These are phyloP conservation scores for Hippoglossus hippoglossus DNA, from an alignment of 2,797 vertebrate species.

Conservation along the genomic window DNA sequence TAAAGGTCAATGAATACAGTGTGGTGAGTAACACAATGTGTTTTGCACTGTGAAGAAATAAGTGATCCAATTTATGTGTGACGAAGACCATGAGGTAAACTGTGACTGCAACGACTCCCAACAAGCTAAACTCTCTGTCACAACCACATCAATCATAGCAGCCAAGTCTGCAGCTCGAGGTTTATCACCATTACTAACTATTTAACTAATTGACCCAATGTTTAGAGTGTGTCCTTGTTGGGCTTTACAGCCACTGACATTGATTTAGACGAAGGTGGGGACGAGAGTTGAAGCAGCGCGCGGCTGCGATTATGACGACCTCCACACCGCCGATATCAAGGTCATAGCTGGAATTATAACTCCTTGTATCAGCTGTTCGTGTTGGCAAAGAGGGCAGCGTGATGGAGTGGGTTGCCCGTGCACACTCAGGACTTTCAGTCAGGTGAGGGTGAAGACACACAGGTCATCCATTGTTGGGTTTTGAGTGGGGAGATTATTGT, in stretches of 20 bases:
- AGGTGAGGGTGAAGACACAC: conserved; percentile 68
- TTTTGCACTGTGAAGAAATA: not conserved
- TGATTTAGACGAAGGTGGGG: conserved; percentile 45
- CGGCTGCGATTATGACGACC: conserved; percentile 57
- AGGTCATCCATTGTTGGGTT: conserved; percentile 67
- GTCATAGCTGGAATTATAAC: conserved; percentile 66
- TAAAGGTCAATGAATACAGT: conserved; percentile 14
- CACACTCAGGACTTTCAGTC: conserved; percentile 72
- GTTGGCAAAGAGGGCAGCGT: conserved; percentile 65
- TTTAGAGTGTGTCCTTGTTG: conserved; percentile 66
- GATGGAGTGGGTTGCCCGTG: conserved; percentile 67
- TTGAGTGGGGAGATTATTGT: conserved; percentile 56
- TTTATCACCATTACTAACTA: conserved; percentile 69
- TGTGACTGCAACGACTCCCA: conserved; percentile 50
- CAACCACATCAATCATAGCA: conserved; percentile 57
- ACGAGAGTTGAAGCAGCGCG: conserved; percentile 24
- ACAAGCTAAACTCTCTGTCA: conserved; percentile 29
- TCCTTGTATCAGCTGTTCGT: conserved; percentile 72
- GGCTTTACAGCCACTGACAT: conserved; percentile 55
- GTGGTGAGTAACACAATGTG: conserved; percentile 8
- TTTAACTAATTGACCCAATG: conserved; percentile 64
- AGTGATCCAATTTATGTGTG: not conserved
- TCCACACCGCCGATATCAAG: conserved; percentile 52
- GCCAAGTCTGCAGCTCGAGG: conserved; percentile 42
- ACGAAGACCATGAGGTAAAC: conserved; percentile 50